Evolutionary conservation across 2,113 vertebrate species (phyloP), one percentile per base, ranked within the genome.

Genomic region (Rhadina sibilatrix): DNA sequence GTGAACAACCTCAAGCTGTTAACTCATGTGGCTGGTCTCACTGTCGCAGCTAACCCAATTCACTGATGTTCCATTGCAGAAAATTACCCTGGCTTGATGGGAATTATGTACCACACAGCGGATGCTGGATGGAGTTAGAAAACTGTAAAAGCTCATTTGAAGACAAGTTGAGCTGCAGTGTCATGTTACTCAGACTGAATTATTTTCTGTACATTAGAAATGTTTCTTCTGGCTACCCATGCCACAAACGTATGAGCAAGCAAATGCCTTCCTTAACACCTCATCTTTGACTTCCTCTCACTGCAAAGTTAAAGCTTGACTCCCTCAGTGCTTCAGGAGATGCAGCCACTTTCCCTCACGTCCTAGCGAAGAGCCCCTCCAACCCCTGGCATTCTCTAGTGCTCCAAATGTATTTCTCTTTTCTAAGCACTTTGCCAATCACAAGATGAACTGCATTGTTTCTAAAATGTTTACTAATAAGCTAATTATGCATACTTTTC

Each of bases 171-270:
- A 85, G 82, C 68, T 89, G 66, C 71, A 92, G 94, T 66, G 76
- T 96, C 82, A 59, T 37, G 50, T 95, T 95, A 94, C 92, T 75
- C 83, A 91, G 90, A 90, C 82, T 28, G 84, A 85, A 83, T 85
- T 66, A 90, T 97, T 94, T 97, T 94, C 96, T 95, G 95, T 96
- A 74, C 12, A 3, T 94, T 88, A 57, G n/a, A 96, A 95, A 93
- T 3, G 54, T 83, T 86, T 76, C 90, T 97, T 93, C 93, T 96
- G 90, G 93, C 90, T 91, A 91, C 59, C 63, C 79, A 54, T 53
- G 63, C 63, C 75, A 91, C 79, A 95, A 86, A 75, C 3, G 33
- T 83, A 94, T 91, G 84, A 96, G 87, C 84, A 95, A 96, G 87
- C 78, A 95, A 90, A 90, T 94, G 90, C 84, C 56, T 94, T 92